phyloP scores from a whole-genome alignment of 1,140 invertebrate genomes.

The Megalonaias nervosa region DNA sequence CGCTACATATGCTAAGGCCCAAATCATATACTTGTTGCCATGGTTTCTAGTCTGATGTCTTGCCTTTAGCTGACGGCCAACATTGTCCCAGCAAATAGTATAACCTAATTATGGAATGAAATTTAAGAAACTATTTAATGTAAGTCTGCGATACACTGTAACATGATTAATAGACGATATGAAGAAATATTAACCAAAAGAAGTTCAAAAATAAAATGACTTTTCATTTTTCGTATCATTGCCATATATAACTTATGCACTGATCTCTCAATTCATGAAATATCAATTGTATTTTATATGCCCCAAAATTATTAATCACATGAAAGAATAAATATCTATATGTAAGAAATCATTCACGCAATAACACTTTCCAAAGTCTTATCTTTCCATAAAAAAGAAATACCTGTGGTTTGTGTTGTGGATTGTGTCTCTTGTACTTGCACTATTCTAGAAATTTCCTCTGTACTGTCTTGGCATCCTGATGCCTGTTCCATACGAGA shows the following conservation, averaged over 20 bases:
- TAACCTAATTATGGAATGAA: background rate
- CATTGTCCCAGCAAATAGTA: conserved; percentile 25
- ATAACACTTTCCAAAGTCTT: no score
- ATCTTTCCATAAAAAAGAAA: no score
- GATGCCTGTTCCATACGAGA: no score
- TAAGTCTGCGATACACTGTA: background rate
- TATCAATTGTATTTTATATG: no score
- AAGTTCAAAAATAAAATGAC: background rate
- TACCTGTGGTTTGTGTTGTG: no score
- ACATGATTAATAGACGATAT: background rate
- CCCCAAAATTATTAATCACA: no score
- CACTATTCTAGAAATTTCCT: no score
- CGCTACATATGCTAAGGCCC: conserved; percentile 15
- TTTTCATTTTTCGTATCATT: background rate
- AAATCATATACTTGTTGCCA: conserved; percentile 12
- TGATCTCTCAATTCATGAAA: background rate
- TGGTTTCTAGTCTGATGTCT: conserved; percentile 21
- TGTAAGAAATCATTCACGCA: no score
- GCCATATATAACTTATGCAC: background rate
- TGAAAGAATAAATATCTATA: no score
- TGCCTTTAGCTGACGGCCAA: conserved; percentile 15
- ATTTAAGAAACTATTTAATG: background rate
- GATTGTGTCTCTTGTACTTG: no score
- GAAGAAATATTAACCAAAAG: background rate
- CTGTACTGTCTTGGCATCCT: no score